Conservation (phyloP, 2,797 vertebrate species). For the Tarsius wallacei region DNA sequence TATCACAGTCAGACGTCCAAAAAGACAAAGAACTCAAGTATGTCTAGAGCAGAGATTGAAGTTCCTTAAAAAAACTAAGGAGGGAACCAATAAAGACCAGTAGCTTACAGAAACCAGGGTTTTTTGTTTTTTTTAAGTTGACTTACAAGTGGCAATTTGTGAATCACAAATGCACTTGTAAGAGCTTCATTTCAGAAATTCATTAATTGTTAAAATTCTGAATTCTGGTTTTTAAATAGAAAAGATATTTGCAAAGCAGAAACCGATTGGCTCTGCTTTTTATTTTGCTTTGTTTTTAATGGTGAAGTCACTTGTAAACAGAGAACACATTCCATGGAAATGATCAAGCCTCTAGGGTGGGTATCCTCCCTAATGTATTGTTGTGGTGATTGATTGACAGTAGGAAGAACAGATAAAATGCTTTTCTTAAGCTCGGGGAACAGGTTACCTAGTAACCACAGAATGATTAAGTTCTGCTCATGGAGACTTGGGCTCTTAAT, state of each 20-base stretch:
- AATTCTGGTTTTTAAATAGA: not conserved
- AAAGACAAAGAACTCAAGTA: slow-evolving; percentile 14
- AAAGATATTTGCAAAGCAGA: not conserved
- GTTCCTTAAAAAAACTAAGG: not conserved
- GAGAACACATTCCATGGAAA: not conserved
- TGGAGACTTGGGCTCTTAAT: slow-evolving; percentile 63
- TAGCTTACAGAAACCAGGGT: not conserved
- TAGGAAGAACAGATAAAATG: slow-evolving; percentile 65
- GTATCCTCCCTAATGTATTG: not conserved
- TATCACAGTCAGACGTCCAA: not conserved
- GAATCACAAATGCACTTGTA: not conserved
- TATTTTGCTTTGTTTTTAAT: slow-evolving; percentile 32
- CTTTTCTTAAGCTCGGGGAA: slow-evolving; percentile 74
- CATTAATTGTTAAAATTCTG: not conserved
- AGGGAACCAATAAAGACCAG: not conserved
- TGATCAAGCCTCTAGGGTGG: slow-evolving; percentile 17
- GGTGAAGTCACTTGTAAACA: slow-evolving; percentile 33
- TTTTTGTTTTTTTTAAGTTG: not conserved
- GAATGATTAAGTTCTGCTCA: slow-evolving; percentile 71
- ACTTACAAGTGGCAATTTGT: not conserved
- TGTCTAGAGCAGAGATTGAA: not conserved
- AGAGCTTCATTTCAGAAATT: slow-evolving; percentile 33
- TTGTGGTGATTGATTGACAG: slow-evolving; percentile 62
- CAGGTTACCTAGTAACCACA: slow-evolving; percentile 88
- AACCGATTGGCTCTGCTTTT: not conserved